Evolutionary conservation across 2,797 vertebrate species (phyloP).

Genomic region (Mormyrus hasselquistii): DNA sequence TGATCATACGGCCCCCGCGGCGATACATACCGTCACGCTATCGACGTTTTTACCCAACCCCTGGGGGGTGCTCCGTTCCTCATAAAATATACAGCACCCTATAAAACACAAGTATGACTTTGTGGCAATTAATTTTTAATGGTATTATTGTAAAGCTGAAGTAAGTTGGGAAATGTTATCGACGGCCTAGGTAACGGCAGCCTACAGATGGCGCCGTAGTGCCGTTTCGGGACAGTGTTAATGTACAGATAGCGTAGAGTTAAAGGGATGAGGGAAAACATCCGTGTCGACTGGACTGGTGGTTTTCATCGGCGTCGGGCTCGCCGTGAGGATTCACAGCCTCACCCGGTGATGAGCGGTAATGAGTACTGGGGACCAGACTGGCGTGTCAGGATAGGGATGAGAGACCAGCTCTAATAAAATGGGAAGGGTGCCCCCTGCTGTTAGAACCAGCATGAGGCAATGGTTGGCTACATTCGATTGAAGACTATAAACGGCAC

Average conservation of each 20-base stretch:
- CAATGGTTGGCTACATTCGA: not conserved
- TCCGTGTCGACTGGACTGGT: not conserved
- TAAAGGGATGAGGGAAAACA: not conserved
- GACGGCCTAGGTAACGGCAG: not conserved
- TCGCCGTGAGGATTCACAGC: not conserved
- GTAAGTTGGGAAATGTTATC: not conserved
- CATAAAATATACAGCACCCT: not conserved
- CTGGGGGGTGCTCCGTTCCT: not conserved
- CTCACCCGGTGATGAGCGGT: not conserved
- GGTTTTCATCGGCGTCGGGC: not conserved
- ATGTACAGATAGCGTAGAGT: not conserved
- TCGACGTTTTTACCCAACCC: not conserved
- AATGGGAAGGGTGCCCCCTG: not conserved
- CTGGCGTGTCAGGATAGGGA: not conserved
- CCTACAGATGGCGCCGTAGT: not conserved
- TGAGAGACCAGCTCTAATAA: not conserved
- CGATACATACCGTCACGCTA: not conserved
- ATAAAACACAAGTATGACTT: not conserved
- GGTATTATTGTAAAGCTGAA: not conserved
- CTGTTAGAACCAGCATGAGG: not conserved
- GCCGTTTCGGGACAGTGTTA: not conserved
- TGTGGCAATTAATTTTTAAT: not conserved
- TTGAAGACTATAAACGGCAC: not conserved
- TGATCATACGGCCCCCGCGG: not conserved
- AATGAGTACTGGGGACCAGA: not conserved